A percentile compares a stretch with the other conserved stretches of the same genome.
Conservation (phyloP, 2,113 vertebrate genomes). For the Gopherus evgoodei region DNA sequence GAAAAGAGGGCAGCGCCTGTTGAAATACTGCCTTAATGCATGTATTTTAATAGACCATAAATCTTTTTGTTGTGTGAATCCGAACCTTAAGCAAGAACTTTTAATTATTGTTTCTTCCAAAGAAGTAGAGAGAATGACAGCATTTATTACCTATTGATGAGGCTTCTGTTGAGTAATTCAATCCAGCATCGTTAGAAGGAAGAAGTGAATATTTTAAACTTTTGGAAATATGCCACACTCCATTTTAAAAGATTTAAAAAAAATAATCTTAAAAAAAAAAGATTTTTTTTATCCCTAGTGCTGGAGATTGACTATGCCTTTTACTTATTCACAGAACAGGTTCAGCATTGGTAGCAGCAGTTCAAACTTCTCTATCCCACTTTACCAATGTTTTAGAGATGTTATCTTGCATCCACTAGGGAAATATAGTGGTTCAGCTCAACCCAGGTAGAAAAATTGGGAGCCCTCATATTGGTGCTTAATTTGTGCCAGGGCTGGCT, state of each 20-base stretch:
- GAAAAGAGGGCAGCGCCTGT: not conserved
- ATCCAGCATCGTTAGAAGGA: not conserved
- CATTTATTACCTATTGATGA: not conserved
- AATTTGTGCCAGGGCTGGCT: no score
- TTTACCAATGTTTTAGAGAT: not conserved
- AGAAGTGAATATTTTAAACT: not conserved
- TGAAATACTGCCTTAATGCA: conserved; percentile 1
- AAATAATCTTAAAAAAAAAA: not conserved
- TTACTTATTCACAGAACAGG: not conserved
- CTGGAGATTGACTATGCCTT: not conserved
- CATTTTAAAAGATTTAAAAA: not conserved
- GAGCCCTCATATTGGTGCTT: not conserved
- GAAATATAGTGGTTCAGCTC: not conserved
- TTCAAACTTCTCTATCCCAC: not conserved
- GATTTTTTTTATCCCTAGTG: not conserved
- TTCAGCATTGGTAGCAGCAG: not conserved
- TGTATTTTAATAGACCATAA: conserved; percentile 4
- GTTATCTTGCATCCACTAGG: not conserved
- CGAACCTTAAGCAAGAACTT: conserved; percentile 29
- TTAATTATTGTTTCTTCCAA: conserved; percentile 20
- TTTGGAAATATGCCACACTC: not conserved
- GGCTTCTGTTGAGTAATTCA: not conserved
- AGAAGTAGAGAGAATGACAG: not conserved
- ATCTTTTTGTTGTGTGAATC: conserved; percentile 23
- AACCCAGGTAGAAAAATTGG: not conserved